Evolutionary conservation across 2,888 invertebrate species (phyloP), one percentile per base, ranked within the genome.

Genomic region (Rotaria sp.): DNA sequence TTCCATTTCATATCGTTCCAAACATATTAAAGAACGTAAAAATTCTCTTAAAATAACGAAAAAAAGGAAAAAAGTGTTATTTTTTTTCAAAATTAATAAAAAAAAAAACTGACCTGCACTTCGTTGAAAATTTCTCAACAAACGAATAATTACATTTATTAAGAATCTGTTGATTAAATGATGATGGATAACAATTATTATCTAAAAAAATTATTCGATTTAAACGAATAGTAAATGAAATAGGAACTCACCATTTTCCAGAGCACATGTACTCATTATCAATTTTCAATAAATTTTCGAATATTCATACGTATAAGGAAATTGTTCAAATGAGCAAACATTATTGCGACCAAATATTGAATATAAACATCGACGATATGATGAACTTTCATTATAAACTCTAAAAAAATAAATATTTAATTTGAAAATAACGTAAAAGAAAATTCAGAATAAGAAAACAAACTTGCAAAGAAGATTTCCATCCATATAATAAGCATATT

Each of bases 141-240:
- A 35, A 67, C 35, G 67, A 67, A 67, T 67, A 67, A 35, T 67
- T 35, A 67, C 67, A 67, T 67, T 67, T 67, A 18, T 67, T 67
- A 30, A 67, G 11, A 30, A n/a, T 24, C 15, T 67, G 15, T 67
- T 67, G 13, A 67, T 30, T 67, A 2, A 67, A 24, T 30, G 2
- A 1, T 35, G 67, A 67, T 30, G 67, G 67, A 15, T 8, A 67
- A 67, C 67, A 67, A 35, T 67, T 15, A 30, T 67, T 18, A 67
- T 67, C 67, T 67, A 35, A 67, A 67, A 30, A 30, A 50, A 8
- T 45, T 26, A 2, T 7, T 26, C 7, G 26, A 57, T 26, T 26
- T 57, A 26, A 57, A 26, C 5, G 8, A 57, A 59, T n/a, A 59
- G 13, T 11, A 30, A 30, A 26, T 13, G 3, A 59, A 30, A 59